Evolutionary conservation across 2,888 invertebrate species (phyloP).

Genomic region (Sarcophaga variegata): DNA sequence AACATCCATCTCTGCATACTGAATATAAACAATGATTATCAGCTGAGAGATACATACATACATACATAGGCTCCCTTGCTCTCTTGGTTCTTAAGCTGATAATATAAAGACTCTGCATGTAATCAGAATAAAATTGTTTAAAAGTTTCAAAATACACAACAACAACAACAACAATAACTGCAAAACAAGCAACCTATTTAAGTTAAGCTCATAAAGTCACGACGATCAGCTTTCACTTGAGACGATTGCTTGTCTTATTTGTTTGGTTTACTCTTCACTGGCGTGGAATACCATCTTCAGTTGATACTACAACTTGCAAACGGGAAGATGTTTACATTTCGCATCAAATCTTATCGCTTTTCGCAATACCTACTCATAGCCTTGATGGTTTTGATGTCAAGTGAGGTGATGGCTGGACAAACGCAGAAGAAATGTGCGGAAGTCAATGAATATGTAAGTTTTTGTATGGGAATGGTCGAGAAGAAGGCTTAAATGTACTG

Average conservation of each 20-base stretch:
- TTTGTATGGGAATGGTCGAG: not conserved
- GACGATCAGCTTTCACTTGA: slow-evolving; percentile 27
- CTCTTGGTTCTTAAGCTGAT: not conserved
- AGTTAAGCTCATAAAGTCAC: too few species aligned
- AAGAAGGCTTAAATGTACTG: not conserved
- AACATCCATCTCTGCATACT: not conserved
- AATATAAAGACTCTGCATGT: not conserved
- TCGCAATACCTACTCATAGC: slow-evolving; percentile 61
- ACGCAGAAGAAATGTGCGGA: slow-evolving; percentile 69
- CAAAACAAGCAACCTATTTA: too few species aligned
- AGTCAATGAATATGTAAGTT: slow-evolving; percentile 76
- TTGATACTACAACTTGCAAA: slow-evolving; percentile 59
- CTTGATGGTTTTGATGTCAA: slow-evolving; percentile 35
- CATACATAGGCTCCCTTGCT: not conserved
- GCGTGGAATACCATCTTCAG: slow-evolving; percentile 70
- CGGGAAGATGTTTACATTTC: slow-evolving; percentile 63
- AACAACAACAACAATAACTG: not conserved
- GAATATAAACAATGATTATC: not conserved
- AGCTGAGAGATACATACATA: not conserved
- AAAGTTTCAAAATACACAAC: not conserved
- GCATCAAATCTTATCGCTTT: slow-evolving; percentile 47
- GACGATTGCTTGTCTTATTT: not conserved
- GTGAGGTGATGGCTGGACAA: slow-evolving; percentile 49
- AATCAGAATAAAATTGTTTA: not conserved
- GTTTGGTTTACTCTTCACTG: slow-evolving; percentile 42